Base-by-base conservation (phyloP, 2,888 invertebrate species). In the Chrysolina americana region DNA sequence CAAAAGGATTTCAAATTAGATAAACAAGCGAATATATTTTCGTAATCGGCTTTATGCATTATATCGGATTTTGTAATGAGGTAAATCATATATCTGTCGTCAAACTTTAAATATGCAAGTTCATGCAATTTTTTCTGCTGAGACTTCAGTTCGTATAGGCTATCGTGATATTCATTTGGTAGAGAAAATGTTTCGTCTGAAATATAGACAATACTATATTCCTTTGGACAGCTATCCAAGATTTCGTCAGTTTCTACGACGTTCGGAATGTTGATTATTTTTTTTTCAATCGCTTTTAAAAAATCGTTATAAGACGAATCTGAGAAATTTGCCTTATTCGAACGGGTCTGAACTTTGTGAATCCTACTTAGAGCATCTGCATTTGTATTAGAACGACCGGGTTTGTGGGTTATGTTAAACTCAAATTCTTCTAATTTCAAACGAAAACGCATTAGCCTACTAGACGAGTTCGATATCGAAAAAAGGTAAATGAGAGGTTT, bases 401-500 rank as follows among this genome's bases (percentile, higher is more conserved):
- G 68, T 73, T 68, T 68, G 23, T 68, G 68, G 6, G 47, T 15
- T 10, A 73, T 68, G 21, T 68, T 74, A 70, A 81, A 86, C 50
- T 86, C 75, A 69, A 83, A 86, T 79, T 86, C 84, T 75, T 81
- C 78, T 28, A 86, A 70, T 70, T 65, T 62, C 62, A 87, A 71
- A 70, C 81, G 68, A 86, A 85, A 87, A 47, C 85, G 48, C 8
- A 83, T 77, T 62, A 86, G 62, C 71, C 82, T 65, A 23, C 81
- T 80, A 15, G 79, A 77, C 1, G 84, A 83, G 47, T 86, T 84
- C 76, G 83, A 84, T 11, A 68, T 17, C 28, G 78, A 84, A 50
- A 84, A 82, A 6, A 88, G 73, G 85, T 85, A 87, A 1, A 77
- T 80, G 41, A 87, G 74, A 0, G 86, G 86, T 77, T 77, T 71